Evolutionary conservation across 2,113 vertebrate genomes (phyloP).

Genomic region (Apistogramma diplotaenia): DNA sequence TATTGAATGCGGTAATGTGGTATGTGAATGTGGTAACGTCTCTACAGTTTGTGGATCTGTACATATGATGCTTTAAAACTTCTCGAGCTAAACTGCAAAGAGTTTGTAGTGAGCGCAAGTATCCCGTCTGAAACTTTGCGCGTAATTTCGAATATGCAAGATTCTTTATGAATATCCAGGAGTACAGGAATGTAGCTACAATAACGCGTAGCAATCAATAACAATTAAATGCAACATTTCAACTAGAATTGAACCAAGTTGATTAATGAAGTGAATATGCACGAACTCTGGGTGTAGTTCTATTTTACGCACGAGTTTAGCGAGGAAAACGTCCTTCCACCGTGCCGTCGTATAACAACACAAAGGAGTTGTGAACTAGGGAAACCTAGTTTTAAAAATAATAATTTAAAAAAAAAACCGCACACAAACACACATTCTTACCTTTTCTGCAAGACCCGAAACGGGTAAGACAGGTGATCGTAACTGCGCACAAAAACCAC

Average conservation of each 20-base stretch:
- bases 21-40: neutral
- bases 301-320: slow-evolving; percentile 33
- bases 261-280: neutral
- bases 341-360: neutral
- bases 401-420: neutral
- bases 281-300: neutral
- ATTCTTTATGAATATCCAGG: neutral
- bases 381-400: neutral
- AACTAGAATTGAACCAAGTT: neutral
- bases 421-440: slow-evolving; percentile 13
- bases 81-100: accelerated
- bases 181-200: neutral
- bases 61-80: neutral
- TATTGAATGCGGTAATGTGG: neutral
- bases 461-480: neutral
- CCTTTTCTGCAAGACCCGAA: slow-evolving; percentile 35
- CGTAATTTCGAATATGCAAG: neutral
- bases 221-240: neutral
- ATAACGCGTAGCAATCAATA: neutral
- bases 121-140: neutral
- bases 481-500: slow-evolving; percentile 45
- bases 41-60: neutral
- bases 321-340: neutral
- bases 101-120: no score
- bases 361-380: neutral